Evolutionary conservation across 1,140 invertebrate genomes (phyloP), one percentile per base, ranked within the genome.

Genomic region (Drosophila sechellia): DNA sequence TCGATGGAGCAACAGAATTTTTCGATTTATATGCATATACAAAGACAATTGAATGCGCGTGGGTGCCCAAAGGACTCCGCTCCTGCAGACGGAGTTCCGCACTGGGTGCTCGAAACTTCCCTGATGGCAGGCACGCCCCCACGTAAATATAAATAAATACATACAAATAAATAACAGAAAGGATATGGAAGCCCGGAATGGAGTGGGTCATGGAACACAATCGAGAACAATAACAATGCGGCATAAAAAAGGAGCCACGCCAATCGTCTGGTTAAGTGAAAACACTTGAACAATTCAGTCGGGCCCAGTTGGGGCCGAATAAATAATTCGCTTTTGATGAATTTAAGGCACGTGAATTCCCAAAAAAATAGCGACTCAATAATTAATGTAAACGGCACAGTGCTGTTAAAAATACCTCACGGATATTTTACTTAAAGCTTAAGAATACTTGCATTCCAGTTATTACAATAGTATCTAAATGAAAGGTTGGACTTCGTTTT

Each of bases 1-100:
- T 42, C 54, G 35, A 56, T 40, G 42, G 27, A 52, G 39, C 40
- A 70, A 46, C 50, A 58, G 58, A 71, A 87, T 53, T 76, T 75
- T 79, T 87, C 81, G 70, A 86, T 86, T 86, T 81, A 87, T 87
- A 87, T 83, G 65, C 76, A 63, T 57, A 59, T 59, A 22, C 43
- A 71, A 54, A 40, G 48, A 70, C 68, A 71, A 70, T 71, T 70
- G 68, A 71, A 71, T 70, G 66, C 52, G 45, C 22, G 61, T 34
- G 20, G 31, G 34, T 53, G 34, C 43, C 61, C 54, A 40, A 39
- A 58, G 27, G 34, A 55, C 22, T 25, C 37, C 25, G 34, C 31
- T 39, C 17, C 63, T 55, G 66, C 61, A 34, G 25, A 55, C 49
- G 49, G 10, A 34, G 50, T 35, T 70, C 56, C 20, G 20, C 11